These are phyloP conservation scores for Drosophila funebris DNA, from an alignment of 1,140 invertebrate species.

Conservation along the genomic window DNA sequence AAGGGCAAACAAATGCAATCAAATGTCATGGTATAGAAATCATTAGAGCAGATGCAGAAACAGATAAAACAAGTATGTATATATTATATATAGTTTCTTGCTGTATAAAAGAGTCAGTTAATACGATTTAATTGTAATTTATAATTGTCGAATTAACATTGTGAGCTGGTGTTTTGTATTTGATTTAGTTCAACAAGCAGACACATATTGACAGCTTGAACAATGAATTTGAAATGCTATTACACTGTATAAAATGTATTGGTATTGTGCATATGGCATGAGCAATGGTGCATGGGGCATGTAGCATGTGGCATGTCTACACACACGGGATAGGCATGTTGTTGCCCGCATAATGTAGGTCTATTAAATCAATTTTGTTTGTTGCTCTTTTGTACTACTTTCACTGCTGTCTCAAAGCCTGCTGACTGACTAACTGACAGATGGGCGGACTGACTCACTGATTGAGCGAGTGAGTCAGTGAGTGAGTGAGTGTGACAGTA, in stretches of 20 bases:
- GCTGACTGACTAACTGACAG: slow-evolving; percentile 16
- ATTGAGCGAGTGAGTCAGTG: not conserved
- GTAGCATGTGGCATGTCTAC: not conserved
- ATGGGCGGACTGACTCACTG: slow-evolving; percentile 7
- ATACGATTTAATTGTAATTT: slow-evolving; percentile 30
- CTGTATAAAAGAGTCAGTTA: slow-evolving; percentile 27
- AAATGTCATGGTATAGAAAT: slow-evolving; percentile 11
- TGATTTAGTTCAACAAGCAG: slow-evolving; percentile 18
- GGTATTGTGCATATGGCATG: too few species aligned
- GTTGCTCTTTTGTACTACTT: slow-evolving; percentile 73
- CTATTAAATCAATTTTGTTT: slow-evolving; percentile 78
- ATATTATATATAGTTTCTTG: slow-evolving; percentile 15
- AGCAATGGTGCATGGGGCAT: not conserved
- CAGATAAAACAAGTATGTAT: slow-evolving; percentile 2
- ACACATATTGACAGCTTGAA: slow-evolving; percentile 38
- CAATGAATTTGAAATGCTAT: slow-evolving; percentile 38
- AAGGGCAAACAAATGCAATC: not conserved
- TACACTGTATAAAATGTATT: slow-evolving; percentile 16
- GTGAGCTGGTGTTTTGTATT: not conserved
- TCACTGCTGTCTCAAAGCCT: slow-evolving; percentile 35
- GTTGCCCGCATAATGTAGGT: slow-evolving; percentile 55
- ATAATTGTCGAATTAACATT: slow-evolving; percentile 5
- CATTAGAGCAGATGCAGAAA: slow-evolving; percentile 3
- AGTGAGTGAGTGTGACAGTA: not conserved
- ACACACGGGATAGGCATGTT: slow-evolving; percentile 9